Conservation (phyloP, 92 coral and sea anemone species). For the Porites cylindrica region DNA sequence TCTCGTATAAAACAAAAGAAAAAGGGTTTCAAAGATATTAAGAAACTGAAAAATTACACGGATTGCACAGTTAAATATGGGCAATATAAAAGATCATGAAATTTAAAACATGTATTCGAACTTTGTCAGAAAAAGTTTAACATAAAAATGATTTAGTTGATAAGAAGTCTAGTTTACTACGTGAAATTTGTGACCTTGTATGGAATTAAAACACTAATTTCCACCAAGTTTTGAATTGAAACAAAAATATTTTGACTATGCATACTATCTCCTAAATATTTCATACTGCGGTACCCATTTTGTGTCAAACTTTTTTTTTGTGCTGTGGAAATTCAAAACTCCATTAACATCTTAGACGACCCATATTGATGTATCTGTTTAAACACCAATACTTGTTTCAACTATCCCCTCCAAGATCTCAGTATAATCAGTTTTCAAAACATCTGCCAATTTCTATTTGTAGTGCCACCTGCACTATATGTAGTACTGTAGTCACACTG, state of each 20-base stretch:
- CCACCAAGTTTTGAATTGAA: no score
- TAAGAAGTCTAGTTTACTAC: no score
- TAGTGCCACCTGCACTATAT: not conserved
- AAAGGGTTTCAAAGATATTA: not conserved
- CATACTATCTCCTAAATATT: not conserved
- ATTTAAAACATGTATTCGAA: not conserved
- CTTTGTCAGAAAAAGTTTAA: no score
- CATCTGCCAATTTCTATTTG: not conserved
- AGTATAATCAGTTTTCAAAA: not conserved
- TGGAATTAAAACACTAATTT: not conserved
- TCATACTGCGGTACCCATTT: no score
- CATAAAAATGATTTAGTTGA: no score
- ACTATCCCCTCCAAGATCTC: not conserved
- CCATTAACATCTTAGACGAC: not conserved
- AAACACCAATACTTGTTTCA: not conserved
- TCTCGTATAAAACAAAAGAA: not conserved
- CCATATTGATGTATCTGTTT: not conserved
- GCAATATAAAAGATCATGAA: not conserved
- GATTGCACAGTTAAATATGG: not conserved
- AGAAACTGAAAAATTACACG: not conserved
- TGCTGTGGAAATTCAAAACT: no score
- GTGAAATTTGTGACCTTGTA: not conserved
- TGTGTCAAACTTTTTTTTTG: no score
- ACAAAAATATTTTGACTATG: no score
- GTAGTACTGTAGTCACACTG: no score